Base-by-base conservation (phyloP, 2,113 vertebrate species). In the Tyrannus savana region DNA sequence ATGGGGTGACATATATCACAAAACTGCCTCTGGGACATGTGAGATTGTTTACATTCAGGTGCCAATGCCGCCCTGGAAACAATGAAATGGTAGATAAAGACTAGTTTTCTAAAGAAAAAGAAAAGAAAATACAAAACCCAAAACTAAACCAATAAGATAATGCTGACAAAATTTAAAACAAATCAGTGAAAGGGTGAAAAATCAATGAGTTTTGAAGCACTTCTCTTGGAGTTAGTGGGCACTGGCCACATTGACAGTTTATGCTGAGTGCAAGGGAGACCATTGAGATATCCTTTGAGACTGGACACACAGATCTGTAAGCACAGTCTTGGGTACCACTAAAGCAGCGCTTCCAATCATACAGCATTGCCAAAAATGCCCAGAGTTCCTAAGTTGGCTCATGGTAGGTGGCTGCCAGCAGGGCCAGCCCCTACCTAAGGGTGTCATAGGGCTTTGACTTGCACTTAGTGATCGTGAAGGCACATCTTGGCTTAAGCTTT, bases 1-100 rank as follows among this genome's bases (percentile, higher is more conserved):
- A 89, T 52, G 68, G 93, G 81, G 91, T 91, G 92, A 97, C 96
- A 94, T 88, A 94, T 86, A 93, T 75, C 75, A 86, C 49, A 59
- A 76, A 78, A 25, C 31, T 71, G 56, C 82, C 97, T 92, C 37
- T 41, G 39, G 72, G 96, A 83, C 60, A 80, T n/a, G 42, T 39
- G 39, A 52, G 80, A 72, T 59, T 94, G 49, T 90, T 89, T 95
- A 71, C 41, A 68, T 83, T 85, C 95, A 89, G 95, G 96, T 97
- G 85, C 59, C 88, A 82, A 35, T 35, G 39, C 72, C 75, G 62
- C 64, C 24, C 42, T 44, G 42, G 21, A 62, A 86, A 23, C 84
- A 91, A 72, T 19, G 31, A 64, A 94, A 87, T 2, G 3, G 59
- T 76, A 86, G 73, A 62, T 62, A 81, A 93, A 82, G 60, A 64